Conservation (phyloP, 2,888 invertebrate species). For the Synanthedon myopaeformis region DNA sequence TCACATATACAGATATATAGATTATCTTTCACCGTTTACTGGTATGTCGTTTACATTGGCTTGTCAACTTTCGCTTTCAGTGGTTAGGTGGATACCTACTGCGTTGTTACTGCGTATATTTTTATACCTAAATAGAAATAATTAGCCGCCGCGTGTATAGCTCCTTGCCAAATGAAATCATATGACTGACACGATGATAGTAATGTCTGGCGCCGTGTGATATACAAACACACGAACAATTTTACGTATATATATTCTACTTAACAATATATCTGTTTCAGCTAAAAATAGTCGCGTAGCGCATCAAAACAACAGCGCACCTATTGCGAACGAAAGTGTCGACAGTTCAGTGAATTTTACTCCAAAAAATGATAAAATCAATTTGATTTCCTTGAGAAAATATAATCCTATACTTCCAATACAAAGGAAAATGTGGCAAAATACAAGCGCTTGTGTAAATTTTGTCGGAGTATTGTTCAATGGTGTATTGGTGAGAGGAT, state of each 20-base stretch:
- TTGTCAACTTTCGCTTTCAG: conserved; percentile 22
- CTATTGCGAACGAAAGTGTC: conserved; percentile 23
- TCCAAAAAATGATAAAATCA: conserved; percentile 22
- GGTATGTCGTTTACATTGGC: conserved; percentile 19
- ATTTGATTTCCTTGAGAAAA: conserved; percentile 3
- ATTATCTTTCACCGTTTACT: neutral
- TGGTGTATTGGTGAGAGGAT: conserved; percentile 32
- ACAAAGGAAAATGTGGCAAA: conserved; percentile 53
- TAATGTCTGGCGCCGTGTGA: conserved; percentile 42
- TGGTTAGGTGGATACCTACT: conserved; percentile 11
- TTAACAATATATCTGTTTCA: conserved; percentile 30
- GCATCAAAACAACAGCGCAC: conserved; percentile 51
- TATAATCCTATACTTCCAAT: conserved; percentile 15
- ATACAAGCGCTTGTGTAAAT: conserved; percentile 44
- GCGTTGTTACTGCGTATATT: no score
- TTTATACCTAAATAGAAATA: no score
- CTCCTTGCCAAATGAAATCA: conserved; percentile 40
- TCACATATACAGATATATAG: no score
- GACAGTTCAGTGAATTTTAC: conserved; percentile 29
- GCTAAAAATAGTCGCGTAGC: conserved; percentile 54
- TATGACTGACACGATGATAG: conserved; percentile 17
- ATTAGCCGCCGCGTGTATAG: conserved; percentile 10
- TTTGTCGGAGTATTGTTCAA: conserved; percentile 40
- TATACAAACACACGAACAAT: conserved; percentile 24
- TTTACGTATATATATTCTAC: conserved; percentile 20